Evolutionary conservation across 2,888 invertebrate species (phyloP), one percentile per base, ranked within the genome.

Genomic region (Mimachlamys varia): DNA sequence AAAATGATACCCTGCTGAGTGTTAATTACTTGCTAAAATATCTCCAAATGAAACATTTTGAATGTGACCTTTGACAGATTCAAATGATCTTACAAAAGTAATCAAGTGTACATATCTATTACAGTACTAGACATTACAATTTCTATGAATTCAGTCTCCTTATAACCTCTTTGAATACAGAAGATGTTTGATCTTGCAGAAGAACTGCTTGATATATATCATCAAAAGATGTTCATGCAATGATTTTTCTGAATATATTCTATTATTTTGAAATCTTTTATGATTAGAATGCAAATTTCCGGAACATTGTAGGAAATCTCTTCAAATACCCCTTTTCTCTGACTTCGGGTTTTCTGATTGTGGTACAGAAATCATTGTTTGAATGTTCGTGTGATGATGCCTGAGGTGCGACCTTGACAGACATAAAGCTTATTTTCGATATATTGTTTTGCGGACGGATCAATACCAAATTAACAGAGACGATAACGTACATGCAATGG

Each of bases 381-480:
- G 33, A 76, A 76, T 76, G 33, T 76, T 27, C 22, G 10, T 10
- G 27, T 76, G 27, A 76, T 27, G 33, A 27, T 0, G 76, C 33
- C 76, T 55, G n/a, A 17, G 44, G 22, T 22, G 0, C 33, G 76
- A 76, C 76, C 76, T 76, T 76, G 76, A 27, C 76, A 76, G n/a
- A 76, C 27, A 33, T 13, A 12, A n/a, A 76, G 76, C 76, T 76
- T 76, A 27, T 76, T 76, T 76, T 76, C 33, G 13, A 27, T 76
- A 27, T 76, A 76, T 76, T 76, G 76, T 76, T 76, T 76, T 76
- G 76, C 1, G 76, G 76, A 76, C 13, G 76, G 33, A 76, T 76
- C 76, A 15, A 76, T 76, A 76, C 33, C 76, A 76, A 76, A 76
- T 76, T 76, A 76, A 76, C 76, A 15, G 76, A 76, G 76, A 76